Evolutionary conservation across 2,888 invertebrate genomes (phyloP), one percentile per base, ranked within the genome.

Genomic region (Brachyptera putata): DNA sequence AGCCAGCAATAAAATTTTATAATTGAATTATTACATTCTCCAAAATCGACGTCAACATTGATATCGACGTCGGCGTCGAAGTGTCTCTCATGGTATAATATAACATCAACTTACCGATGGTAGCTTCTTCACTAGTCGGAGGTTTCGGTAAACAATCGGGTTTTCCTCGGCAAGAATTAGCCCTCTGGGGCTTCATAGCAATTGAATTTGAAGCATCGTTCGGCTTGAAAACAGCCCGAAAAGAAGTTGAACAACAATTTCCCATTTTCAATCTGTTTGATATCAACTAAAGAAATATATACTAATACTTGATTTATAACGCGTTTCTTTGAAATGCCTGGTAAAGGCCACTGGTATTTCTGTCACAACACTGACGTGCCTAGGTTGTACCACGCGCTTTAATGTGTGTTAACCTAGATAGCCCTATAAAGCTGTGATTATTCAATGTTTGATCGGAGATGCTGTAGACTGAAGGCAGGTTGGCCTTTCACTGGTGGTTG

Each of bases 131-230:
- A 14, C 18, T 36, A 36, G n/a, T 36, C 2, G 71, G 70, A 48
- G 74, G 74, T 60, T 70, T 73, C 2, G 74, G 74, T 49, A 70
- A 66, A 41, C 70, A 71, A 50, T 73, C 71, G 4, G 72, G 70
- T 59, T 66, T 68, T 37, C 55, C 60, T 3, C 69, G 68, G 65
- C 71, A 71, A 2, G 62, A 49, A 3, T 46, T 58, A 3, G 55
- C 36, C 18, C 58, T 24, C 58, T 73, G 62, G 1, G 70, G 68
- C 24, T 68, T 66, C n/a, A 71, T 62, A 9, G 68, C 65, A 14
- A 67, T 62, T 14, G 63, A 66, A 14, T 26, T 30, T 9, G 53
- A 39, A 3, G 59, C 66, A 16, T 63, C 63, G 22, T 69, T 67
- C 1, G 69, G 70, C 56, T 66, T 68, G 62, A 71, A 74, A 37